These are phyloP conservation scores for Xiphorhynchus erythropygius DNA, from an alignment of 2,797 vertebrate genomes.

Conservation along the genomic window DNA sequence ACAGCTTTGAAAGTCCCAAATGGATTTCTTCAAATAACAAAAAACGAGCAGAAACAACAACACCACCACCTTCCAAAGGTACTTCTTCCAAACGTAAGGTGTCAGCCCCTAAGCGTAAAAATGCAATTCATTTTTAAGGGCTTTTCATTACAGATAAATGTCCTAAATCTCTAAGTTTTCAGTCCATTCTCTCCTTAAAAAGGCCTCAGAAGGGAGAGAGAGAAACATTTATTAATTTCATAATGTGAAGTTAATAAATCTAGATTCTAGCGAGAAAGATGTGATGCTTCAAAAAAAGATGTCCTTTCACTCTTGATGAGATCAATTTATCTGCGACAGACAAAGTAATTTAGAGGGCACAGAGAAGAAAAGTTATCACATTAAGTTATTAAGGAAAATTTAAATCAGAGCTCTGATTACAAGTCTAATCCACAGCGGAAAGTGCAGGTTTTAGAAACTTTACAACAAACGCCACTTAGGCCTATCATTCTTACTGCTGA, in stretches of 20 bases:
- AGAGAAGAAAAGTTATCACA: constrained; percentile 17
- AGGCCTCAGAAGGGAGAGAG: background rate
- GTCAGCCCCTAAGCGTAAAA: background rate
- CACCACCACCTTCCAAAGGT: background rate
- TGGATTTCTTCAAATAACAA: background rate
- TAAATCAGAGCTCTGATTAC: constrained; percentile 1
- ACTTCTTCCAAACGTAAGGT: background rate
- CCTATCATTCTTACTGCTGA: background rate
- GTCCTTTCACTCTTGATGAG: constrained; percentile 10
- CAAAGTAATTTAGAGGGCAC: constrained; percentile 31
- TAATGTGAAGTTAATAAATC: constrained; percentile 25
- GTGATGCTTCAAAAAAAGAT: constrained; percentile 26
- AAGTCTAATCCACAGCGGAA: background rate
- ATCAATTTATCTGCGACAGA: constrained; percentile 29
- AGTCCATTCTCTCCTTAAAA: background rate
- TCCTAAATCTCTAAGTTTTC: background rate
- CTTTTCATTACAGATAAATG: background rate
- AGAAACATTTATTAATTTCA: constrained; percentile 16
- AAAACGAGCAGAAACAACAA: background rate
- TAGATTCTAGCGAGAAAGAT: constrained; percentile 14
- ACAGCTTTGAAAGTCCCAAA: background rate
- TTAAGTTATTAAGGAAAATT: constrained; percentile 8
- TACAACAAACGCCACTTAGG: background rate
- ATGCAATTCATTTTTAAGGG: background rate
- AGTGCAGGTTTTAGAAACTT: background rate